These are phyloP conservation scores for Vanessa atalanta DNA, from an alignment of 1,140 invertebrate species.

Conservation along the genomic window DNA sequence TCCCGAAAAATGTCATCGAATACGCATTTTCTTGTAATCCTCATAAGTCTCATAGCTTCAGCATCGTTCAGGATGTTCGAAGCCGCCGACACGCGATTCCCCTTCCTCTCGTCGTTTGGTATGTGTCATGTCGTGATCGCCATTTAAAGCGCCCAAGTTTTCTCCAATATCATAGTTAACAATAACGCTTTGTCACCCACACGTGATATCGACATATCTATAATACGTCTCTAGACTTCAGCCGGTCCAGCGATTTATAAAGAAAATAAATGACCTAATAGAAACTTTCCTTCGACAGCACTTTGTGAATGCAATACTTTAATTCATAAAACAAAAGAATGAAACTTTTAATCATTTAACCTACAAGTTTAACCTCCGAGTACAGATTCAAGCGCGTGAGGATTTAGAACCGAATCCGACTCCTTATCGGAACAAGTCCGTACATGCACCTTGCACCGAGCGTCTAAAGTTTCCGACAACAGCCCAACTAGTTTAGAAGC, in stretches of 20 bases:
- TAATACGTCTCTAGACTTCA: conserved; percentile 1
- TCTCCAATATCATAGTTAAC: conserved; percentile 40
- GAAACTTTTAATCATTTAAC: conserved; percentile 23
- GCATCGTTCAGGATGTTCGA: conserved; percentile 56
- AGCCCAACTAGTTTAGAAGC: conserved; percentile 77
- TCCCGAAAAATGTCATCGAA: conserved; percentile 80
- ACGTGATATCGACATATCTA: conserved; percentile 30
- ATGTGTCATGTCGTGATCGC: conserved; percentile 66
- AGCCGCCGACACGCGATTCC: conserved; percentile 54
- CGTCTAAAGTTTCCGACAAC: conserved; percentile 72
- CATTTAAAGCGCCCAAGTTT: conserved; percentile 51
- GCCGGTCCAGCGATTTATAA: neutral
- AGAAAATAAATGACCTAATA: neutral
- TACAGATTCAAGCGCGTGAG: conserved; percentile 50
- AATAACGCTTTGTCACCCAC: conserved; percentile 40
- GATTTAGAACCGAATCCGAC: conserved; percentile 67
- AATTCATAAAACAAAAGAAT: conserved; percentile 9
- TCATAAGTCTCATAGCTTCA: conserved; percentile 77
- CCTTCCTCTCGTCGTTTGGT: conserved; percentile 55
- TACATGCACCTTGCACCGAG: conserved; percentile 72
- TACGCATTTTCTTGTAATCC: conserved; percentile 80
- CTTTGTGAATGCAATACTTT: neutral
- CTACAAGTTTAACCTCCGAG: conserved; percentile 10
- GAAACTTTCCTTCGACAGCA: neutral
- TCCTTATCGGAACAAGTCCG: conserved; percentile 70